phyloP scores from a whole-genome alignment of 92 coral and sea anemone genomes.

The Zoanthus sansibaricus region DNA sequence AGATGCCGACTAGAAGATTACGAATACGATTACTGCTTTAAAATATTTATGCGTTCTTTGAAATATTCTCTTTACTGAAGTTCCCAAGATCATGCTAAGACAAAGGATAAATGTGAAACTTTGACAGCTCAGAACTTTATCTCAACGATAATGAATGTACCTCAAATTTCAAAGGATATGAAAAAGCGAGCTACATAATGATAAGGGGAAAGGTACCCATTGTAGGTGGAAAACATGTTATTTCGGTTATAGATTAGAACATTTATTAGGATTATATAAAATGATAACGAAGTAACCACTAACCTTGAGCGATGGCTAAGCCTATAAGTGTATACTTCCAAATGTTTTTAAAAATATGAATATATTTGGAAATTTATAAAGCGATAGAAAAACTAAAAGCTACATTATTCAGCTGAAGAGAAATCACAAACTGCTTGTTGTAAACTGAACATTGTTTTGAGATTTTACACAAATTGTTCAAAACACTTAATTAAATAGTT shows the following conservation, averaged over 20 bases:
- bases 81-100: not conserved
- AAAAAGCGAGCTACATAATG: not conserved
- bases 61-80: not conserved
- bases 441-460: not conserved
- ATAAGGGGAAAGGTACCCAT: not conserved
- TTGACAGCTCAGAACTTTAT: not conserved
- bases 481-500: slow-evolving; percentile 9
- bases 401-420: not conserved
- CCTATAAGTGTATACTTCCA: not conserved
- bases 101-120: not conserved
- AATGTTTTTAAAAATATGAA: no score
- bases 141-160: not conserved
- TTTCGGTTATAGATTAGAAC: not conserved
- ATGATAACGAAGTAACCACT: not conserved
- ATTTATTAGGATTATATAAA: not conserved
- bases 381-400: not conserved
- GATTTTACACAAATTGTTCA: not conserved
- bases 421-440: not conserved
- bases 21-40: not conserved
- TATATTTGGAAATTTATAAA: not conserved
- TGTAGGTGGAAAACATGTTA: not conserved
- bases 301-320: not conserved
- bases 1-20: slow-evolving; percentile 13
- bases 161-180: not conserved
- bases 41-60: slow-evolving; percentile 24